Conservation (phyloP, 2,113 vertebrate species). For the Alligator sinensis region DNA sequence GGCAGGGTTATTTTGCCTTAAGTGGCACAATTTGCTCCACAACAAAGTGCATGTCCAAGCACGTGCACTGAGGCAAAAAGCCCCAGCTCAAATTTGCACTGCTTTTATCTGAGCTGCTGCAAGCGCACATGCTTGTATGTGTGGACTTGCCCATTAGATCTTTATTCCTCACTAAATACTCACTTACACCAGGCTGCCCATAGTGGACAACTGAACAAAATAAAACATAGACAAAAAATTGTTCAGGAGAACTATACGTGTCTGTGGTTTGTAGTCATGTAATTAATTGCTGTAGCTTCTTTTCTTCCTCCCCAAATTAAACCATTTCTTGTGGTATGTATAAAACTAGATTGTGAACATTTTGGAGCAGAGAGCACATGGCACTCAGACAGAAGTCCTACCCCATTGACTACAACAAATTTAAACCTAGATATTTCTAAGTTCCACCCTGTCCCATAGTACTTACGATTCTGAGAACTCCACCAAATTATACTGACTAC, state of each 20-base stretch:
- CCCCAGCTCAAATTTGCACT: too few species aligned
- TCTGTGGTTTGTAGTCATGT: fast-evolving
- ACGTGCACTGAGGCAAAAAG: too few species aligned
- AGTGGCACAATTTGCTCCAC: too few species aligned
- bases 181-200: neutral
- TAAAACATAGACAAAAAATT: neutral
- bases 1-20: too few species aligned
- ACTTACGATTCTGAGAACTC: neutral
- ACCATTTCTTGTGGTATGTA: neutral
- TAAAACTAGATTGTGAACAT: neutral
- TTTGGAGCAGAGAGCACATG: neutral
- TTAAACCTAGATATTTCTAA: too few species aligned
- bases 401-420: too few species aligned
- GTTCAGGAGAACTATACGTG: neutral
- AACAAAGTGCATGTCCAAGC: too few species aligned
- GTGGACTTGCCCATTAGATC: fast-evolving
- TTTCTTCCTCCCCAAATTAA: neutral
- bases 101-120: too few species aligned
- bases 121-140: too few species aligned
- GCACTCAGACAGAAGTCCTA: neutral
- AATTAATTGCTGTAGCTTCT: neutral
- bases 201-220: neutral
- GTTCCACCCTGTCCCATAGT: too few species aligned
- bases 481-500: neutral
- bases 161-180: neutral